Conservation (phyloP, 2,888 invertebrate genomes). For the Hydroisotoma schaefferi region DNA sequence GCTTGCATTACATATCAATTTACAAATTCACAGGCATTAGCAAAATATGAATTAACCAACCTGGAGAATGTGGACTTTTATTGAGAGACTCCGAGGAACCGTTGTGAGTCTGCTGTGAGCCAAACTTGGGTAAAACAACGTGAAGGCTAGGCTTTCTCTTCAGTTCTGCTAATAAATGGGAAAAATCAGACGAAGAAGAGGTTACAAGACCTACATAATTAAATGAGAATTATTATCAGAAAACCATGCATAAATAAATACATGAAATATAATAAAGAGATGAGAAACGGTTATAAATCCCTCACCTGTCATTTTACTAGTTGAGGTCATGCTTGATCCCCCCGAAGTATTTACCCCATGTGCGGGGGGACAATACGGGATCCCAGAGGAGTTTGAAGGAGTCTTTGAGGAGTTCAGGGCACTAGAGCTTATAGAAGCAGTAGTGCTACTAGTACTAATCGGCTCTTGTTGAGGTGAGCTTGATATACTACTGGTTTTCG, state of each 20-base stretch:
- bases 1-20: too few relatives aligned
- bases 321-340: slow-evolving; percentile 4
- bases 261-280: neutral
- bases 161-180: slow-evolving; percentile 51
- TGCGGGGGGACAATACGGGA: neutral
- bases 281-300: neutral
- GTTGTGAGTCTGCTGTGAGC: slow-evolving; percentile 43
- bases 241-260: slow-evolving; percentile 22
- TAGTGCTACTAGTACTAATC: too few relatives aligned
- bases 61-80: slow-evolving; percentile 61
- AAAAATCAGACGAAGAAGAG: slow-evolving; percentile 28
- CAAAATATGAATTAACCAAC: too few relatives aligned
- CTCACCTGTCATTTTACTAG: slow-evolving; percentile 13
- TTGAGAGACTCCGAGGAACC: slow-evolving; percentile 59
- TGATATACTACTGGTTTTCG: slow-evolving; percentile 40
- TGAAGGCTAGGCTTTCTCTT: slow-evolving; percentile 55
- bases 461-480: slow-evolving; percentile 39
- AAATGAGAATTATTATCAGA: slow-evolving; percentile 7
- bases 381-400: slow-evolving; percentile 8
- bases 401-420: slow-evolving; percentile 10
- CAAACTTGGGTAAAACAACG: slow-evolving; percentile 58
- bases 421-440: slow-evolving; percentile 14
- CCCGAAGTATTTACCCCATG: neutral
- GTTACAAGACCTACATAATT: slow-evolving; percentile 13
- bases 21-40: too few relatives aligned